A percentile compares a stretch with the other conserved stretches of the same genome.
Evolutionary conservation across 2,797 vertebrate genomes (phyloP).

Genomic region (Sebastes jordani): DNA sequence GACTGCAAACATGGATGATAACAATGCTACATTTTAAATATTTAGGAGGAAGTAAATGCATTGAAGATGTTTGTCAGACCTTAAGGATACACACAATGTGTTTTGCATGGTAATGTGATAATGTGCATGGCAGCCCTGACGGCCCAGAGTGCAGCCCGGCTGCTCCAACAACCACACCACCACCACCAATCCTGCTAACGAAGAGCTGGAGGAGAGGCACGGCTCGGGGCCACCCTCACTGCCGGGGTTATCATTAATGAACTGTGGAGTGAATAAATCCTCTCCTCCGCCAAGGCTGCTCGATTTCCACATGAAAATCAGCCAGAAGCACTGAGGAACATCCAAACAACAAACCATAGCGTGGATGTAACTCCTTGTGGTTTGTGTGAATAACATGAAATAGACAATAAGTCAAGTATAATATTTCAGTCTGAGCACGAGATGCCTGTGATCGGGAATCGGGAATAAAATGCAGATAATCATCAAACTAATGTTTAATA

Average conservation of each 20-base stretch:
- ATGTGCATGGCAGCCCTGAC: constrained; percentile 48
- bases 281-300: not conserved
- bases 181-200: constrained; percentile 29
- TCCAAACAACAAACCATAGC: not conserved
- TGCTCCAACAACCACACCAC: not conserved
- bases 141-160: constrained; percentile 43
- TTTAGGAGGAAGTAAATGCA: no score
- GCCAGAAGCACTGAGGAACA: not conserved
- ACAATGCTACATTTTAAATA: not conserved
- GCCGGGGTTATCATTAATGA: constrained; percentile 49
- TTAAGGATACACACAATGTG: not conserved
- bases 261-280: constrained; percentile 18
- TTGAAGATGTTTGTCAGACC: no score
- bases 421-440: not conserved
- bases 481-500: not conserved
- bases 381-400: not conserved
- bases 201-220: constrained; percentile 35
- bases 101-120: constrained; percentile 62
- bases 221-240: constrained; percentile 39
- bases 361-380: not conserved
- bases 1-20: not conserved
- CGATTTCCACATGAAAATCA: not conserved
- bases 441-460: not conserved
- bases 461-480: no score
- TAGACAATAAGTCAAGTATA: not conserved